These are phyloP conservation scores for Aegotheles bennettii DNA, from an alignment of 2,113 vertebrate genomes.

Conservation along the genomic window DNA sequence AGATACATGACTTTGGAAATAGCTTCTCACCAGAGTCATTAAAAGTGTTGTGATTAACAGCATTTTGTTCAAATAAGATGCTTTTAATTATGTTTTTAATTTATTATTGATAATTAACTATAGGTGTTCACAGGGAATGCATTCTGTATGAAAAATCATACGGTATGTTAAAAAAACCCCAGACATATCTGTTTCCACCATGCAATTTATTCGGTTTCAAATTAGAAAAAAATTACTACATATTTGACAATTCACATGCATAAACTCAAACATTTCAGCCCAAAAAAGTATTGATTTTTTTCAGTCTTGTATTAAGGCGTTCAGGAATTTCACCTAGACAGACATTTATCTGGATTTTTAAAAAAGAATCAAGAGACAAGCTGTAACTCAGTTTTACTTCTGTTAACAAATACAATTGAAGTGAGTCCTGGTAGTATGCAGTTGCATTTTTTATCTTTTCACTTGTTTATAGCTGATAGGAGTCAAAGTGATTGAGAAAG, in stretches of 20 bases:
- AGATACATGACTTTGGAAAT: background rate
- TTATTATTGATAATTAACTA: background rate
- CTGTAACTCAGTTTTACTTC: constrained; percentile 36
- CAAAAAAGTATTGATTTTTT: background rate
- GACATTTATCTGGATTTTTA: background rate
- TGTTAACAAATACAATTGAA: constrained; percentile 28
- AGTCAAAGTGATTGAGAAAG: constrained; percentile 23
- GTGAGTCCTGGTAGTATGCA: constrained; percentile 31
- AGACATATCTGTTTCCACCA: constrained; percentile 18
- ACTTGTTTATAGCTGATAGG: constrained; percentile 9
- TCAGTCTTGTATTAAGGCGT: constrained; percentile 24
- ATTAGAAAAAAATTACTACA: constrained; percentile 37
- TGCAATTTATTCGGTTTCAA: constrained; percentile 51
- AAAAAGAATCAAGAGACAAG: background rate
- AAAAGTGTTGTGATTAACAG: background rate
- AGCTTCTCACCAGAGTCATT: background rate
- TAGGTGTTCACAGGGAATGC: background rate
- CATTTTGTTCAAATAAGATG: background rate
- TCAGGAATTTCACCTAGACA: constrained; percentile 33
- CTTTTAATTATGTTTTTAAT: background rate
- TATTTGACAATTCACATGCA: constrained; percentile 58
- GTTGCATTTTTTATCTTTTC: constrained; percentile 27
- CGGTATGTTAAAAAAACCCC: background rate
- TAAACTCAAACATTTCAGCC: constrained; percentile 3
- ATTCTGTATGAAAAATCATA: background rate